These are phyloP conservation scores for Himalopsyche anomala DNA, from an alignment of 2,888 invertebrate species.

Conservation along the genomic window DNA sequence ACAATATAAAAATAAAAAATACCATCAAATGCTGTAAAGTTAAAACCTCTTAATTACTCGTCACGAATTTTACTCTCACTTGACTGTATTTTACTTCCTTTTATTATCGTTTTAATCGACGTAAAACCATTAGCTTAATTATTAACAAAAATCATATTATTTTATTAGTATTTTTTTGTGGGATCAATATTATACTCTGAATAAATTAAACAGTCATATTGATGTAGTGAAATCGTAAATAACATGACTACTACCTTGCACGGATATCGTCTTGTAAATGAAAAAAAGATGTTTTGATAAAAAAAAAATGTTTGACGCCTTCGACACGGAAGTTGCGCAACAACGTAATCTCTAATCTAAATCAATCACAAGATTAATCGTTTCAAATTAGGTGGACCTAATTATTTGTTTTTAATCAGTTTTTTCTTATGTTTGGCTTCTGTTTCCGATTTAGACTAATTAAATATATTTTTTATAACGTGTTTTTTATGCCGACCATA, in stretches of 20 bases:
- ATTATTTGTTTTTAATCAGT: conserved; percentile 2
- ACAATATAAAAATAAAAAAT: no score
- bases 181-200: no score
- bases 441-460: conserved; percentile 26
- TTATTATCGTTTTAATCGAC: no score
- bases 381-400: background rate
- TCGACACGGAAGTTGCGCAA: conserved; percentile 3
- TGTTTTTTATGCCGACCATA: background rate
- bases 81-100: no score
- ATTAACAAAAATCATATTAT: no score
- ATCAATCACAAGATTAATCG: conserved; percentile 4
- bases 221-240: background rate
- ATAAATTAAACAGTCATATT: no score
- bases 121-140: no score
- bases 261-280: background rate
- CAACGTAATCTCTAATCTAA: background rate
- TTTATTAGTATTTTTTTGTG: no score
- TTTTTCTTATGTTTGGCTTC: conserved; percentile 22
- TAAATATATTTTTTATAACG: background rate
- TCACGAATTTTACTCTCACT: no score
- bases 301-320: conserved; percentile 5
- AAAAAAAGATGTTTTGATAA: background rate
- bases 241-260: background rate
- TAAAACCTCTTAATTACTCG: no score
- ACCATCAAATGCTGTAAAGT: no score